A percentile compares a stretch with the other conserved stretches of the same genome.
Conservation (phyloP, 2,797 vertebrate species). For the Delichon dasypus region DNA sequence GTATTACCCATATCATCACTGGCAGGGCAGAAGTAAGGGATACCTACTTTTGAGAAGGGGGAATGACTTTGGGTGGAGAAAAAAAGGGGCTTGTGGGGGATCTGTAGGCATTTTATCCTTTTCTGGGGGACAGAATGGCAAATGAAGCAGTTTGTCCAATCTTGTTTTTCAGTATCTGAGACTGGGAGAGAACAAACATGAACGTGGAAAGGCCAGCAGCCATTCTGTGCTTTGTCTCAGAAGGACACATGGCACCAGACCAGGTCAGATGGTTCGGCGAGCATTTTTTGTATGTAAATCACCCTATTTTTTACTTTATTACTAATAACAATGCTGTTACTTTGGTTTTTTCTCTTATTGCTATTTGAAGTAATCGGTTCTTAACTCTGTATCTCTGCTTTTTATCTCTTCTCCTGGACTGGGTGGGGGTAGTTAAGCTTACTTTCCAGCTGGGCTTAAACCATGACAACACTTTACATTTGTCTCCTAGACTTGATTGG, state of each 20-base stretch:
- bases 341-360: neutral
- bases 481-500: neutral
- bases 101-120: neutral
- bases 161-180: neutral
- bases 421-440: neutral
- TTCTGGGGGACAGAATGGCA: neutral
- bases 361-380: neutral
- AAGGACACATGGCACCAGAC: too few relatives aligned
- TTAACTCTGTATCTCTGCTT: neutral
- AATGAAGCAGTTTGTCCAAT: neutral
- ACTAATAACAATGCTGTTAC: neutral
- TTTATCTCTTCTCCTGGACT: neutral
- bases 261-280: neutral
- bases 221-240: neutral
- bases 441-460: neutral
- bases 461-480: neutral
- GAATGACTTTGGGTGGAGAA: neutral
- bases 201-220: accelerated
- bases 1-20: neutral
- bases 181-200: neutral
- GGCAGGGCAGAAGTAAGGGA: neutral
- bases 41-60: neutral
- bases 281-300: neutral
- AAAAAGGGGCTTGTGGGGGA: neutral
- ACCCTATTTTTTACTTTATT: neutral